A percentile compares a stretch with the other conserved stretches of the same genome.
phyloP scores from a whole-genome alignment of 2,113 vertebrate genomes.

The Dascyllus trimaculatus region DNA sequence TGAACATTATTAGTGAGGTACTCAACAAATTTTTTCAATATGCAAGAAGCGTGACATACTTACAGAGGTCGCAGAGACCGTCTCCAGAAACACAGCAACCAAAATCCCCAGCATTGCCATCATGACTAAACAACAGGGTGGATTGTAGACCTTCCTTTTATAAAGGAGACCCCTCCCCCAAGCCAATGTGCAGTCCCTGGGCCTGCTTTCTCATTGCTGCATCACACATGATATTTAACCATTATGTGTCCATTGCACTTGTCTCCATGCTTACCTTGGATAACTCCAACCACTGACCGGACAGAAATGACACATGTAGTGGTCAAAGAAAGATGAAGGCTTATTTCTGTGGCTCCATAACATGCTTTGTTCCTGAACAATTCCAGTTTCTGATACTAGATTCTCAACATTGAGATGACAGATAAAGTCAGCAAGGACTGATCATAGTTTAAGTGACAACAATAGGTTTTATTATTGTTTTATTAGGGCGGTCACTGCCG shows the following conservation, averaged over 20 bases:
- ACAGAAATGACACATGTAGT: background rate
- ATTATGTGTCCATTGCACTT: background rate
- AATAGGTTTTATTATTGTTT: too few species aligned
- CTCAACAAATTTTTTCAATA: too few species aligned
- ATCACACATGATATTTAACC: conserved; percentile 29
- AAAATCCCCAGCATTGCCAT: conserved; percentile 83
- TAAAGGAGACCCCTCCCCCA: conserved; percentile 41
- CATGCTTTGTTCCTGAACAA: too few species aligned
- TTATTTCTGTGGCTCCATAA: background rate
- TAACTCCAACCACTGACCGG: background rate
- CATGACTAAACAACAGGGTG: conserved; percentile 30
- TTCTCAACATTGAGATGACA: too few species aligned
- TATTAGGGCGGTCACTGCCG: too few species aligned
- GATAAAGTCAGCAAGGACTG: too few species aligned
- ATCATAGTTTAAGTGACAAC: too few species aligned
- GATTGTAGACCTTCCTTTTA: conserved; percentile 52
- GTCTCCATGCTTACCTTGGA: background rate
- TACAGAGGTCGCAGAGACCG: conserved; percentile 78
- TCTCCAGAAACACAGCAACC: conserved; percentile 77
- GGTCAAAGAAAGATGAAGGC: background rate
- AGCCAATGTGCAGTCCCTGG: background rate
- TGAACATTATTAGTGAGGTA: too few species aligned
- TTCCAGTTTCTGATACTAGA: too few species aligned
- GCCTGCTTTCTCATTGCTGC: conserved; percentile 30
- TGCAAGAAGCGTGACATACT: conserved; percentile 43